A percentile compares a stretch with the other conserved stretches of the same genome.
phyloP scores from a whole-genome alignment of 2,113 vertebrate genomes.

The Menidia beryllina region DNA sequence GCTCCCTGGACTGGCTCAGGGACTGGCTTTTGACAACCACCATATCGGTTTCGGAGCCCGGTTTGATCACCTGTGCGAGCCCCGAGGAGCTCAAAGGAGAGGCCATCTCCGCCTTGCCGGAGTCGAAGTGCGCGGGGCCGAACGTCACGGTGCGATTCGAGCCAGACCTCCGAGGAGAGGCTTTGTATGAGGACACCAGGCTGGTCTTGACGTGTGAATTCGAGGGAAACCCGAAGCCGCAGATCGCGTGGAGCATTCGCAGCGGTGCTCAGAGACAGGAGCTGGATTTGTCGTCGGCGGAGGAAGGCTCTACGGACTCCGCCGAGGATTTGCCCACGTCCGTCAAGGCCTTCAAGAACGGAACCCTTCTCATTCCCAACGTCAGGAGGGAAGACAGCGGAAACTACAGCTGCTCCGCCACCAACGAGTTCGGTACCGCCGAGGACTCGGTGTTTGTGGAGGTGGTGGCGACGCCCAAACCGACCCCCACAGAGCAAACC shows the following conservation, averaged over 20 bases:
- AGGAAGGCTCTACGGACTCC: conserved; percentile 48
- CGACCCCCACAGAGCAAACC: not conserved
- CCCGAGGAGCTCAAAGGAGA: conserved; percentile 85
- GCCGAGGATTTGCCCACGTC: conserved; percentile 51
- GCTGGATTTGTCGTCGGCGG: conserved; percentile 65
- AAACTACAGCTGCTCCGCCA: conserved; percentile 90
- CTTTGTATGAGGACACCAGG: conserved; percentile 80
- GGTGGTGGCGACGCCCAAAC: conserved; percentile 80
- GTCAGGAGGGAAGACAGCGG: conserved; percentile 88
- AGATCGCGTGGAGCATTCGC: conserved; percentile 87
- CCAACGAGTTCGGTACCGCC: conserved; percentile 88
- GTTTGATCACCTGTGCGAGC: conserved; percentile 85
- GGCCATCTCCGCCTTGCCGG: conserved; percentile 78
- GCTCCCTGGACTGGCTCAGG: conserved; percentile 90
- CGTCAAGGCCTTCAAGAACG: conserved; percentile 86
- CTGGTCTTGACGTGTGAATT: conserved; percentile 86
- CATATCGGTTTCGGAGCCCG: conserved; percentile 85
- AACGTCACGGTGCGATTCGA: conserved; percentile 78
- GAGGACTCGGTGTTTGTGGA: conserved; percentile 82
- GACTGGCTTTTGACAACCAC: conserved; percentile 87
- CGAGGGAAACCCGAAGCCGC: conserved; percentile 85
- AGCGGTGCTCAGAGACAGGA: conserved; percentile 80
- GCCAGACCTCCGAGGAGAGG: conserved; percentile 73
- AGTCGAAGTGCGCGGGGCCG: conserved; percentile 82
- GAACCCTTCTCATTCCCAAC: conserved; percentile 86